Evolutionary conservation across 2,888 invertebrate species (phyloP).

Genomic region (Lasioglossum calceatum): DNA sequence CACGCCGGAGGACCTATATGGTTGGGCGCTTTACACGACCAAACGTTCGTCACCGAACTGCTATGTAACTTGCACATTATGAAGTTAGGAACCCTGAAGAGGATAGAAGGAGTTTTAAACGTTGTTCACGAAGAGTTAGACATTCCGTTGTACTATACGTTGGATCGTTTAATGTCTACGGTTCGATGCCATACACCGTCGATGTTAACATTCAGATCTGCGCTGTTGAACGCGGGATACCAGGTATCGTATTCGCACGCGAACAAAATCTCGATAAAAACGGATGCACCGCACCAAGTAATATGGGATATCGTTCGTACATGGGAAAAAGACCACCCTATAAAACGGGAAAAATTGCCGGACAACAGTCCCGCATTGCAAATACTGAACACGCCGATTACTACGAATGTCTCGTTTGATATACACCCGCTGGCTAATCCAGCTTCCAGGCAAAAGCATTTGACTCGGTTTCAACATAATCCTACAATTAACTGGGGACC

Average conservation of each 20-base stretch:
- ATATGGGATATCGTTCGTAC: slow-evolving; percentile 97
- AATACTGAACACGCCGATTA: slow-evolving; percentile 86
- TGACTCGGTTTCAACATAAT: slow-evolving; percentile 94
- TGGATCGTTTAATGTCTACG: slow-evolving; percentile 87
- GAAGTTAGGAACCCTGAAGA: slow-evolving; percentile 88
- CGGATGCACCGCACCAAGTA: slow-evolving; percentile 93
- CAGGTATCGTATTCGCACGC: slow-evolving; percentile 97
- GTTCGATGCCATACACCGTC: slow-evolving; percentile 79
- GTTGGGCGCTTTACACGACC: slow-evolving; percentile 94
- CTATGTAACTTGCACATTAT: slow-evolving; percentile 81
- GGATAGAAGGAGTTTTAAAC: slow-evolving; percentile 92
- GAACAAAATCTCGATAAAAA: slow-evolving; percentile 94
- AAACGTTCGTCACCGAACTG: slow-evolving; percentile 90
- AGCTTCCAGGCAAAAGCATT: slow-evolving; percentile 89
- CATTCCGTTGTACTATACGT: slow-evolving; percentile 94
- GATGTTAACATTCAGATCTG: slow-evolving; percentile 89
- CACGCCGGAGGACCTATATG: slow-evolving; percentile 98
- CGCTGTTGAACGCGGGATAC: slow-evolving; percentile 95
- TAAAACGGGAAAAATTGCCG: slow-evolving; percentile 87
- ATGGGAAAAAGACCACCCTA: slow-evolving; percentile 91
- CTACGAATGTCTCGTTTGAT: slow-evolving; percentile 85
- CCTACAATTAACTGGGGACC: slow-evolving; percentile 97
- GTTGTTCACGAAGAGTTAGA: slow-evolving; percentile 95
- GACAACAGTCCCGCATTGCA: slow-evolving; percentile 85
- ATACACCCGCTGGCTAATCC: slow-evolving; percentile 92